phyloP scores from a whole-genome alignment of 1,140 invertebrate genomes.

The Telenomus remus region DNA sequence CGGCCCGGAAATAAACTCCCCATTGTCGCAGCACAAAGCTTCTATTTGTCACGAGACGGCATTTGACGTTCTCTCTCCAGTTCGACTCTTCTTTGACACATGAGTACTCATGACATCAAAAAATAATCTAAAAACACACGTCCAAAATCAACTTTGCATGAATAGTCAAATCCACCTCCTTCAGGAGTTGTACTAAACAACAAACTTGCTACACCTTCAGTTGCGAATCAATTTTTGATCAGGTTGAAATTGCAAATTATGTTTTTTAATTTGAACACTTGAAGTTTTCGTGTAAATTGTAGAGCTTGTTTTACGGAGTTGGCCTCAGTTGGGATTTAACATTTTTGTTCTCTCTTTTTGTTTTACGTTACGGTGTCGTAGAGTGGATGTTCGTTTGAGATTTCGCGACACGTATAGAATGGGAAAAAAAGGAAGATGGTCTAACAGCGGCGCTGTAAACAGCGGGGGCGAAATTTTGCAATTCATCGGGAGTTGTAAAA shows the following conservation, averaged over 20 bases:
- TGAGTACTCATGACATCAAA: constrained; percentile 33
- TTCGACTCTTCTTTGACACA: constrained; percentile 40
- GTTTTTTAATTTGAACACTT: not conserved
- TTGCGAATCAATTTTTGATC: no score
- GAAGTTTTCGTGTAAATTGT: no score
- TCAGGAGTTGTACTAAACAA: no score
- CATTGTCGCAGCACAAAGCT: constrained; percentile 75
- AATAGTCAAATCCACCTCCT: not conserved
- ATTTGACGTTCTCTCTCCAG: constrained; percentile 52
- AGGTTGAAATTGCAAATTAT: constrained; percentile 24
- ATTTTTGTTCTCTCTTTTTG: no score
- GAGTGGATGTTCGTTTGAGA: no score
- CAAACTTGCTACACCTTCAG: no score
- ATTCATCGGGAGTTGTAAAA: constrained; percentile 33
- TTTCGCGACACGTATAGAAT: not conserved
- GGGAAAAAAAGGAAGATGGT: not conserved
- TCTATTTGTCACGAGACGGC: constrained; percentile 71
- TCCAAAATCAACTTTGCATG: constrained; percentile 3
- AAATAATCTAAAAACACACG: constrained; percentile 22
- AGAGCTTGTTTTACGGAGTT: no score
- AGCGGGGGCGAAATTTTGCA: constrained; percentile 7
- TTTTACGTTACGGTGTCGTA: no score
- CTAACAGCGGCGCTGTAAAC: constrained; percentile 11
- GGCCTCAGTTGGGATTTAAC: no score
- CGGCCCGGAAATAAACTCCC: constrained; percentile 76